Base-by-base conservation (phyloP, 2,113 vertebrate species). In the Coryphaenoides rupestris region DNA sequence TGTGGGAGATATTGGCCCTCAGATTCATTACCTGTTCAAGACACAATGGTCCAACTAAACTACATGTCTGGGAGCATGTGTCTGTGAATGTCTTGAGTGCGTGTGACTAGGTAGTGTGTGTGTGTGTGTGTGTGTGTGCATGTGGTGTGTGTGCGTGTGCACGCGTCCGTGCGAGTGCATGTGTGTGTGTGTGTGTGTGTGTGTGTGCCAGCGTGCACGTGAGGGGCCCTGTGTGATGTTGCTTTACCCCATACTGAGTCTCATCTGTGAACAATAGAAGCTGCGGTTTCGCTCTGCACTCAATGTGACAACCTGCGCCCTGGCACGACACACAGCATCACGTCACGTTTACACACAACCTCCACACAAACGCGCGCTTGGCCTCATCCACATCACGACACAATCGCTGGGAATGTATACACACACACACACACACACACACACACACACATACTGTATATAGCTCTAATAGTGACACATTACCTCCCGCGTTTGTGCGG, bases 21-120 rank as follows among this genome's bases (percentile, higher is more conserved):
- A 69, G 74, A 83, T 79, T 86, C 81, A 85, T 88, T 85, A 86
- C 83, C 86, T 85, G 84, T 83, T 86, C 81, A 86, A 88, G 85
- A 88, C 75, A 70, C 70, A 72, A 66, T 81, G 81, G 79, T 80
- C 79, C 72, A 68, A 72, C 66, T 75, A 83, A 78, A 76, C 19
- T 61, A 70, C 78, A 46, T 66, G 52, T 71, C 79, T 70, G 83
- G 74, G 71, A 83, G 80, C 84, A 83, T 68, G 78, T 70, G 57
- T 9, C 72, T 69, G 76, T 70, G 77, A 71, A 62, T 73, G 80
- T 84, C 78, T 78, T 72, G 80, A 79, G 79, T 85, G 72, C 82
- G 77, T 79, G 78, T 75, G 76, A 82, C 83, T 76, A 19, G 54
- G 77, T 65, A 73, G 74, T 66, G 81, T 53, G 65, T 80, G 75